Conservation (phyloP, 2,113 vertebrate species). For the Cheirogaleus medius region DNA sequence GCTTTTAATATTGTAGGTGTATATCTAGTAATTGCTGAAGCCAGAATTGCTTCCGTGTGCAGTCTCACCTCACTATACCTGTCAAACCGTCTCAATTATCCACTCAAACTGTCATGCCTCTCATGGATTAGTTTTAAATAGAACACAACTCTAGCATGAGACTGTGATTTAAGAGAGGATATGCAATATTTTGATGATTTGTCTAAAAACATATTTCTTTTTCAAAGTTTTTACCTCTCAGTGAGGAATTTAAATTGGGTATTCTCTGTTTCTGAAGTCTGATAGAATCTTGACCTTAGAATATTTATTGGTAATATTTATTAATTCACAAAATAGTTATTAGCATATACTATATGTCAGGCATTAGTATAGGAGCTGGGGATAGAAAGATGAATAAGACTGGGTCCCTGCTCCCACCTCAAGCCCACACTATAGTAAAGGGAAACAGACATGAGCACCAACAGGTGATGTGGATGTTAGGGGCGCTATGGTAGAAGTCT, state of each 20-base stretch:
- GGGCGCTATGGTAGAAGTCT: neutral
- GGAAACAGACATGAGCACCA: neutral
- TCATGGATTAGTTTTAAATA: neutral
- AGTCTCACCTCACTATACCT: neutral
- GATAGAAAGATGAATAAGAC: neutral
- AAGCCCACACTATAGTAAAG: neutral
- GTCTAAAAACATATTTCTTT: neutral
- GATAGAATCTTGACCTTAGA: neutral
- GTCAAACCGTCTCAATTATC: constrained; percentile 1
- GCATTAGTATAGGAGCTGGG: neutral
- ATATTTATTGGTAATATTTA: neutral
- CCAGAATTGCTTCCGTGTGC: neutral
- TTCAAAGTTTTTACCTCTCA: constrained; percentile 12
- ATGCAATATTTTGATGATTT: neutral
- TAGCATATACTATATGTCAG: neutral
- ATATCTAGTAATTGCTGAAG: neutral
- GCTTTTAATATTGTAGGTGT: neutral
- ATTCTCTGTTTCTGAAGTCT: neutral
- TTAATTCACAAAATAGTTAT: neutral
- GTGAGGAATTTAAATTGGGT: neutral
- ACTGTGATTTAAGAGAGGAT: neutral
- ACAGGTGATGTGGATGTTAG: neutral
- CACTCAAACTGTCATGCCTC: neutral
- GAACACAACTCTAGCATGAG: neutral
- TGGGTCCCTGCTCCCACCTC: neutral